Evolutionary conservation across 2,888 invertebrate genomes (phyloP), one percentile per base, ranked within the genome.

Genomic region (Troglohyphantes excavatus): DNA sequence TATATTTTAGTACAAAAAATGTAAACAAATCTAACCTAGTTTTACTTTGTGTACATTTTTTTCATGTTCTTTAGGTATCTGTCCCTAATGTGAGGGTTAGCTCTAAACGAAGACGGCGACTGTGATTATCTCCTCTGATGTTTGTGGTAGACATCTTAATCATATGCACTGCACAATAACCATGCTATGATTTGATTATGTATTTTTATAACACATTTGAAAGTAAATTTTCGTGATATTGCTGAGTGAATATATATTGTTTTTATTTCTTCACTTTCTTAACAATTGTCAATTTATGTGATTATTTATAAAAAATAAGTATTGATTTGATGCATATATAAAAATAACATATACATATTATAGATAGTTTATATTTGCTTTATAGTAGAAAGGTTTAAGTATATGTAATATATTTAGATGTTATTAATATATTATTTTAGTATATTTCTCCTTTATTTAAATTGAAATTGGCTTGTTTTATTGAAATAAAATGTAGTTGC

Each of bases 21-120:
- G 27, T 9, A 53, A 53, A 53, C n/a, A 53, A 1, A 1, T n/a
- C 17, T 53, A 2, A 53, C 9, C 9, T 33, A 33, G 0, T n/a
- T 13, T 53, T 13, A 0, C 1, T 17, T 53, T 53, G 3, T 46
- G 17, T 46, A 46, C 9, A 70, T 39, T 70, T 70, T 23, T 72
- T 72, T 87, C 27, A 5, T 67, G 19, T 59, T 67, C 68, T 68
- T 59, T 81, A 89, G 88, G 82, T 83, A 2, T 83, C 88, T 70
- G 88, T 89, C 7, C 88, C 88, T 13, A 89, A 89, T 89, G 82
- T 89, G 68, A 75, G 88, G 21, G 82, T 82, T 46, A 89, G 88
- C 63, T 46, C 82, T n/a, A 89, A 89, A 82, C 33, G 88, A 53
- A 89, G 26, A 27, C 82, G 46, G 23, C 59, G 82, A 63, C 5